Base-by-base conservation (phyloP, 1,140 invertebrate genomes). In the Ruditapes philippinarum region DNA sequence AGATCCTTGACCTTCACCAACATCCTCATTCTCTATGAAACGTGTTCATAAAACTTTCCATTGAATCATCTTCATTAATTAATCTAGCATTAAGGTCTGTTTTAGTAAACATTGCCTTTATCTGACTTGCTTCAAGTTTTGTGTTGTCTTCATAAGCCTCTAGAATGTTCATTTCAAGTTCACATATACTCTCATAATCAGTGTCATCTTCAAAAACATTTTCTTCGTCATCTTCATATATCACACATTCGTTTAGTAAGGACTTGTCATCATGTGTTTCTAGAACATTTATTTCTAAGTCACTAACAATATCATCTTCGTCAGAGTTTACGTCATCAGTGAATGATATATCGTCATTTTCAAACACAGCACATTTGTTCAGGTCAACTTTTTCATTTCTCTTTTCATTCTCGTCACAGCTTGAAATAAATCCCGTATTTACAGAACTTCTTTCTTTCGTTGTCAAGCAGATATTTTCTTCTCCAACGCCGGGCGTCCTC, bases 181-280 rank as follows among this genome's bases (percentile, higher is more conserved):
- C 68, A 40, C 33, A 73, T 38, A 73, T 14, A 25, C 68, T 73
- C 4, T 38, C 36, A 73, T 38, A 73, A 7, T 73, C 68, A 40
- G 36, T 73, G 68, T 40, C 36, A 40, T 73, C 68, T 40, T 73
- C 68, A 73, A 73, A 73, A 9, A 38, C 68, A 73, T 38, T 73
- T 40, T 73, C 68, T 11, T n/a, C 38, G 33, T 40, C 33, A 31
- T 45, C 40, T 33, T 73, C 68, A 25, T 73, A 73, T 25, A 73
- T 38, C 5, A 38, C 7, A 73, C 68, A 73, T 1, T 73, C 68
- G 42, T 73, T 73, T 45, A 73, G 36, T 12, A n/a, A n/a, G n/a
- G n/a, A n/a, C n/a, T n/a, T n/a, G n/a, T 70, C 65, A 36, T 70
- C 65, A 33, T 33, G 2, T 31, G 31, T 70, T 22, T 73, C 19